A percentile compares a stretch with the other conserved stretches of the same genome.
Evolutionary conservation across 2,113 vertebrate species (phyloP).

Genomic region (Oxyura jamaicensis): DNA sequence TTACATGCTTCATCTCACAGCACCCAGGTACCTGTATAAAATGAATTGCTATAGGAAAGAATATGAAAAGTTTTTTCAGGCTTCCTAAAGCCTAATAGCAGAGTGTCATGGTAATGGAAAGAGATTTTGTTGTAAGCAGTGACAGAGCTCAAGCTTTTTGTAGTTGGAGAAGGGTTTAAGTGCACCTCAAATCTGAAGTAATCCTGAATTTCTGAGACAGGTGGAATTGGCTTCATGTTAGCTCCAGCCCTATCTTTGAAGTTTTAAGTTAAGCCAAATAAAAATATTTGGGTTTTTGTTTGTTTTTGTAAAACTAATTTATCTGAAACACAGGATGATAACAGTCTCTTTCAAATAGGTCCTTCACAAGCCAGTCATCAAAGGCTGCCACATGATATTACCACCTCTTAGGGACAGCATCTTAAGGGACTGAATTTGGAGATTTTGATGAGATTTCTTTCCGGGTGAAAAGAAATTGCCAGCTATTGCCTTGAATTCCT

Average conservation of each 20-base stretch:
- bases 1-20: background rate
- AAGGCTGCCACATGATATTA: background rate
- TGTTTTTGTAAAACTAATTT: background rate
- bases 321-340: background rate
- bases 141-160: background rate
- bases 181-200: background rate
- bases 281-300: background rate
- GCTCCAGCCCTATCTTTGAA: background rate
- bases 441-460: background rate
- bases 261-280: background rate
- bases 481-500: background rate
- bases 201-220: background rate
- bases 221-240: background rate
- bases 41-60: background rate
- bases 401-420: background rate
- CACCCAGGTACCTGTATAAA: background rate
- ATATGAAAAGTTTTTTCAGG: background rate
- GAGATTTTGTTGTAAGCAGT: background rate
- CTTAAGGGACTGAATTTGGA: background rate
- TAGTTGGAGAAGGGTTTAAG: background rate
- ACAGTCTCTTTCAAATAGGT: background rate
- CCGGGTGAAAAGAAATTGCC: background rate
- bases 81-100: background rate
- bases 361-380: accelerated
- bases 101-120: background rate